phyloP scores from a whole-genome alignment of 2,113 vertebrate species.

The Paedocypris sp. region DNA sequence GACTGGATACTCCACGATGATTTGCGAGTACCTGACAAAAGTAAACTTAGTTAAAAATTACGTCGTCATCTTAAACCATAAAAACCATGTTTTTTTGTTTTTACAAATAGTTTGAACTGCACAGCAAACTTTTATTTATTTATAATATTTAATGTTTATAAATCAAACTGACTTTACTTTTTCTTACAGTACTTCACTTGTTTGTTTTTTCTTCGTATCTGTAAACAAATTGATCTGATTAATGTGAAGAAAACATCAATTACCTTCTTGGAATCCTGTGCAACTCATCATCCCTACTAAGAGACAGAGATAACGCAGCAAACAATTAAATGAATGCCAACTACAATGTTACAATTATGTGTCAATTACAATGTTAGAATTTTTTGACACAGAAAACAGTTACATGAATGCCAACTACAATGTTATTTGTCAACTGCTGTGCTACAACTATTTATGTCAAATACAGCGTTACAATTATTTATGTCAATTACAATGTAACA shows the following conservation, averaged over 20 bases:
- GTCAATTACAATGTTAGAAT: no score
- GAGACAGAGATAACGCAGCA: constrained; percentile 26
- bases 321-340: neutral
- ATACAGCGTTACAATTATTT: no score
- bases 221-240: neutral
- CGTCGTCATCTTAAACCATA: no score
- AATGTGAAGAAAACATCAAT: constrained; percentile 35
- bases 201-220: neutral
- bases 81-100: no score
- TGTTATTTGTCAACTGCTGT: neutral
- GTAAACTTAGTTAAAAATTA: neutral
- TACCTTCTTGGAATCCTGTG: constrained; percentile 82
- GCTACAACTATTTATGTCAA: no score
- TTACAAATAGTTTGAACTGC: no score
- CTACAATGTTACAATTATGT: neutral
- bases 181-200: neutral
- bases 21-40: constrained; percentile 75
- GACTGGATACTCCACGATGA: constrained; percentile 77
- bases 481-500: no score
- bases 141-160: no score
- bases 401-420: neutral
- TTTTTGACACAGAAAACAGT: neutral
- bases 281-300: constrained; percentile 68
- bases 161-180: no score
- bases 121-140: no score